Evolutionary conservation across 2,797 vertebrate species (phyloP).

Genomic region (Sebastes iracundus): DNA sequence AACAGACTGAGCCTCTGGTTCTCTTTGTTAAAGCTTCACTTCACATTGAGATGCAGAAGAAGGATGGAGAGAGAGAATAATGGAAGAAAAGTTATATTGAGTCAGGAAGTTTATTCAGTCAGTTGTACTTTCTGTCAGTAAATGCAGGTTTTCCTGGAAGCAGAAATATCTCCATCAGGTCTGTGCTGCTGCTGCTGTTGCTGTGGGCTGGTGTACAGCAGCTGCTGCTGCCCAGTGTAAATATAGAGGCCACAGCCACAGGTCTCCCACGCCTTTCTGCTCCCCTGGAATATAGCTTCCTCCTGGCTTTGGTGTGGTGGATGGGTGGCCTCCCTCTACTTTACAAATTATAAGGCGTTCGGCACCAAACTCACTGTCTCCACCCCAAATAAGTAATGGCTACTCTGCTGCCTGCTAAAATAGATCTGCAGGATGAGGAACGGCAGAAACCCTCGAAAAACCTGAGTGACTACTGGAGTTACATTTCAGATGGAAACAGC

Average conservation of each 20-base stretch:
- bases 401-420: conserved; percentile 76
- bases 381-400: conserved; percentile 85
- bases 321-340: conserved; percentile 77
- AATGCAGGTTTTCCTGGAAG: conserved; percentile 50
- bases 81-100: conserved; percentile 10
- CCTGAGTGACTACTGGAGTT: not conserved
- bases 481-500: conserved; percentile 12
- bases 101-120: conserved; percentile 29
- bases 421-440: conserved; percentile 67
- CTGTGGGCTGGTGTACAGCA: conserved; percentile 59
- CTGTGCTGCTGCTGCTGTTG: conserved; percentile 48
- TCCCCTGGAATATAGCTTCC: conserved; percentile 71
- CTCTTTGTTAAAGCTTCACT: conserved; percentile 2
- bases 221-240: conserved; percentile 78
- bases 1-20: not conserved
- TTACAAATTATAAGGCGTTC: conserved; percentile 84
- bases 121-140: conserved; percentile 9
- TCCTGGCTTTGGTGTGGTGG: conserved; percentile 82
- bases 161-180: conserved; percentile 64
- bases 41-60: not conserved
- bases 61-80: not conserved
- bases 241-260: conserved; percentile 79
- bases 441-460: conserved; percentile 37
- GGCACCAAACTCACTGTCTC: conserved; percentile 75
- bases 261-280: conserved; percentile 78